Percentiles rank a stretch among this genome's conserved stretches.
Evolutionary conservation across 1,140 invertebrate genomes (phyloP).

Genomic region (Heliothis virescens): DNA sequence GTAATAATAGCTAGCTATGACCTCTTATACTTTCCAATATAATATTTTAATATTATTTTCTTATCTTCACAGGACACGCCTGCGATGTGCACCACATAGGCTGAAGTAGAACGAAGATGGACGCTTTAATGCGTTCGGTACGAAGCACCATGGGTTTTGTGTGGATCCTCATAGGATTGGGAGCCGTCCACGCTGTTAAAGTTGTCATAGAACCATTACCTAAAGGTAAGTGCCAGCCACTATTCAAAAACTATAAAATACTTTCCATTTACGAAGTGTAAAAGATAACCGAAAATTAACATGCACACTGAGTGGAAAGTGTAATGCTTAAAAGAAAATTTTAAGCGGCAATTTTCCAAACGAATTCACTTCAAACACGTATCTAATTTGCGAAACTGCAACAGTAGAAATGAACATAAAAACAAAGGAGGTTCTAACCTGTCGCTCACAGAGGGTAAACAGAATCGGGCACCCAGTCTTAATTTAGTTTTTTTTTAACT

Average conservation of each 20-base stretch:
- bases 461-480: slow-evolving; percentile 73
- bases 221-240: slow-evolving; percentile 73
- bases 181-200: slow-evolving; percentile 74
- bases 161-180: slow-evolving; percentile 70
- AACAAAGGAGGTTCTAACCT: slow-evolving; percentile 59
- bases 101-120: slow-evolving; percentile 63
- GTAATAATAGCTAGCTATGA: no score
- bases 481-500: slow-evolving; percentile 77
- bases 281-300: no score
- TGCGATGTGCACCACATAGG: slow-evolving; percentile 67
- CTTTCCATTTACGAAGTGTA: no score
- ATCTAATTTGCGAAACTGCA: slow-evolving; percentile 27
- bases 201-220: slow-evolving; percentile 82
- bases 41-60: not conserved
- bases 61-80: slow-evolving; percentile 67
- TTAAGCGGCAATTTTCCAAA: not conserved
- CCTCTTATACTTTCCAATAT: no score
- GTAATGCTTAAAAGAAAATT: not conserved
- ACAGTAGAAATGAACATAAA: slow-evolving; percentile 32
- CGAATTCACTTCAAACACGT: slow-evolving; percentile 35
- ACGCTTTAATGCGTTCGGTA: slow-evolving; percentile 60
- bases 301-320: not conserved
- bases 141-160: slow-evolving; percentile 68
- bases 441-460: slow-evolving; percentile 80
- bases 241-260: not conserved